Percentiles rank a stretch among this genome's conserved stretches.
phyloP scores from a whole-genome alignment of 2,888 invertebrate genomes.

The Watsonalla cultraria region DNA sequence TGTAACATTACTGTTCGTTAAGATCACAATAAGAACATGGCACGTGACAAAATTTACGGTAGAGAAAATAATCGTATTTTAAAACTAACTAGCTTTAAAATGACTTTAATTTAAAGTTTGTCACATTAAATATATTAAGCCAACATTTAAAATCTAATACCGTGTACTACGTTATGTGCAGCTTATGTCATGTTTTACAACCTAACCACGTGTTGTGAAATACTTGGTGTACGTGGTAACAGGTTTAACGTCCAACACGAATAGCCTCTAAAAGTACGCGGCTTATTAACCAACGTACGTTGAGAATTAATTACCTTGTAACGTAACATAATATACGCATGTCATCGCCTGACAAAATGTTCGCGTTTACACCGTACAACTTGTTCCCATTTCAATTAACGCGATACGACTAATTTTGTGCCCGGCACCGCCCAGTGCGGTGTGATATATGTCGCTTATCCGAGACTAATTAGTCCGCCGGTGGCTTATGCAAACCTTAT shows the following conservation, averaged over 20 bases:
- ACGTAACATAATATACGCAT: conserved; percentile 20
- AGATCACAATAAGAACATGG: too few species aligned
- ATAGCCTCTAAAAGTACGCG: conserved; percentile 27
- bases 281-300: conserved; percentile 19
- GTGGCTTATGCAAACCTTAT: conserved; percentile 23
- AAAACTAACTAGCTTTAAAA: too few species aligned
- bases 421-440: conserved; percentile 15
- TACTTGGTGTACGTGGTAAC: conserved; percentile 10
- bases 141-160: too few species aligned
- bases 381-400: conserved; percentile 21
- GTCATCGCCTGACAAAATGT: conserved; percentile 27
- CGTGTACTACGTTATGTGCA: conserved; percentile 11
- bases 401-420: conserved; percentile 11
- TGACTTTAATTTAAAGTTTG: too few species aligned
- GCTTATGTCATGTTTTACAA: conserved; percentile 16
- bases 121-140: too few species aligned
- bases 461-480: conserved; percentile 29
- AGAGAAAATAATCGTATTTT: too few species aligned
- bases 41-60: too few species aligned
- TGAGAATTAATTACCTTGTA: conserved; percentile 27
- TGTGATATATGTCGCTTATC: conserved; percentile 31
- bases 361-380: conserved; percentile 17
- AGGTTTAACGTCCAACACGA: conserved; percentile 20
- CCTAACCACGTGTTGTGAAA: conserved; percentile 20
- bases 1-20: too few species aligned